phyloP scores from a whole-genome alignment of 2,113 vertebrate genomes.

The Solea solea region DNA sequence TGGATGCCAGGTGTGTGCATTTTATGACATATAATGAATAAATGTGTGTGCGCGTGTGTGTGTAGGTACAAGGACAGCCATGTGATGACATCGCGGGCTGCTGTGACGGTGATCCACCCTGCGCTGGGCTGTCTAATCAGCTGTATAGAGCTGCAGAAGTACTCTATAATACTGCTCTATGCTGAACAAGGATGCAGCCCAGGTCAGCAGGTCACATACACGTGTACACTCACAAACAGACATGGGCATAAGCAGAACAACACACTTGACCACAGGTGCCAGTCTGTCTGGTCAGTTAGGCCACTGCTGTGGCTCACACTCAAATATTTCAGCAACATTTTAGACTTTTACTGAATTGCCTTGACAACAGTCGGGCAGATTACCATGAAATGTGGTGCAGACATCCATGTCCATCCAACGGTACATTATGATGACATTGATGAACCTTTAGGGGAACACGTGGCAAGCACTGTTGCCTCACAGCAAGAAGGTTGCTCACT shows the following conservation, averaged over 20 bases:
- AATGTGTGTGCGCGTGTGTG: constrained; percentile 22
- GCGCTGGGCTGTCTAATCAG: constrained; percentile 75
- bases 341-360: neutral
- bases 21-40: too few relatives aligned
- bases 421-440: too few relatives aligned
- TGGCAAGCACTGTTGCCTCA: too few relatives aligned
- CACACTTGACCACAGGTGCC: too few relatives aligned
- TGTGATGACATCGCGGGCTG: constrained; percentile 69
- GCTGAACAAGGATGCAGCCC: constrained; percentile 72
- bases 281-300: too few relatives aligned
- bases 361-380: neutral
- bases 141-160: constrained; percentile 76
- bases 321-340: neutral
- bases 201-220: constrained; percentile 51
- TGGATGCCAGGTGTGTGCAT: too few relatives aligned
- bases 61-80: constrained; percentile 74
- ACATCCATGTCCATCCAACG: too few relatives aligned
- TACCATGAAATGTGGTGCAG: too few relatives aligned
- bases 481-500: too few relatives aligned
- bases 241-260: too few relatives aligned
- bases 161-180: constrained; percentile 75
- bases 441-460: too few relatives aligned
- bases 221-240: neutral
- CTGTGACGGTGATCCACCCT: constrained; percentile 74
- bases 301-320: too few relatives aligned